A percentile compares a stretch with the other conserved stretches of the same genome.
phyloP scores from a whole-genome alignment of 2,113 vertebrate species.

The Trichechus manatus region DNA sequence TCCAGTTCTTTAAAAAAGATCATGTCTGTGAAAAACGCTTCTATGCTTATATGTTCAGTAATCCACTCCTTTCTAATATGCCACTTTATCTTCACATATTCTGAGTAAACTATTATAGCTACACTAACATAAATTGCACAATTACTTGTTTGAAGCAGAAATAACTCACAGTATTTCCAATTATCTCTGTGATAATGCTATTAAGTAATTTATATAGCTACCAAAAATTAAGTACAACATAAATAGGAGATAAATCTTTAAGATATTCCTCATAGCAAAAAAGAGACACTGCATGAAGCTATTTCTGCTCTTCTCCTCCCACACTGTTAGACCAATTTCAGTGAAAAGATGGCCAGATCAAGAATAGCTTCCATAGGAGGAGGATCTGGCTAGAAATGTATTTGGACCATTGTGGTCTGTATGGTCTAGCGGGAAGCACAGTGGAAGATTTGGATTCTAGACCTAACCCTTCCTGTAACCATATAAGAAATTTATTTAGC shows the following conservation, averaged over 20 bases:
- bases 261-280: not conserved
- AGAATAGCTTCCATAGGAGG: not conserved
- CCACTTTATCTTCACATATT: not conserved
- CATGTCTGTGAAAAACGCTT: not conserved
- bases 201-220: not conserved
- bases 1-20: not conserved
- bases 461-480: not conserved
- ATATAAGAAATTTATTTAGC: not conserved
- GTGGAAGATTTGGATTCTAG: not conserved
- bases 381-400: not conserved
- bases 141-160: not conserved
- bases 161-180: not conserved
- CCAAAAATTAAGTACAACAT: not conserved
- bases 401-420: not conserved
- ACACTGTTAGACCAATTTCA: not conserved
- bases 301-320: not conserved
- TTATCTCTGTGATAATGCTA: not conserved
- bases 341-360: not conserved
- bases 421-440: not conserved
- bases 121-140: not conserved
- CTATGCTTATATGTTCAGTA: not conserved
- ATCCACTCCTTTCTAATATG: not conserved
- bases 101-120: not conserved
- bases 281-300: not conserved
- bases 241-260: not conserved